These are phyloP conservation scores for Paragorgia papillata DNA, from an alignment of 92 coral and sea anemone genomes.

Conservation along the genomic window DNA sequence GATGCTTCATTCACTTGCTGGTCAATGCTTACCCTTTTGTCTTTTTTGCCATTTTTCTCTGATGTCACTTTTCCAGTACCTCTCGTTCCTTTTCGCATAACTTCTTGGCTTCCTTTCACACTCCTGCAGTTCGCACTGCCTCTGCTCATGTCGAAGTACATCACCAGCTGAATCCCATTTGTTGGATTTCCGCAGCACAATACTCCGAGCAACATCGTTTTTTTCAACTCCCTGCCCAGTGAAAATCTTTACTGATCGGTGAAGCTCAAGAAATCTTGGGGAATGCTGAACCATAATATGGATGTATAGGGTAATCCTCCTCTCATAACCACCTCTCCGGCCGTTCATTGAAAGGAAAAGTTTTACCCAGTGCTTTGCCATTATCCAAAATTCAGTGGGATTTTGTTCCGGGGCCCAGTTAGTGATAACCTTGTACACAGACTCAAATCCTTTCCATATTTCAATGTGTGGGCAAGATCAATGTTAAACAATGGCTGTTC, in stretches of 20 bases:
- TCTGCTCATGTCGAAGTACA: slow-evolving; percentile 39
- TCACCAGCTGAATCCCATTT: slow-evolving; percentile 58
- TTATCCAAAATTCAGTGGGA: too few relatives aligned
- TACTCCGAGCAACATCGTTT: slow-evolving; percentile 34
- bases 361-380: too few relatives aligned
- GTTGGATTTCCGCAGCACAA: slow-evolving; percentile 53
- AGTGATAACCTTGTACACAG: slow-evolving; percentile 39
- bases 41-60: slow-evolving; percentile 37
- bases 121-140: slow-evolving; percentile 45
- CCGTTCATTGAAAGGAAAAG: too few relatives aligned
- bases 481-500: slow-evolving; percentile 48
- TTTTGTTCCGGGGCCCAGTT: too few relatives aligned
- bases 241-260: slow-evolving; percentile 44
- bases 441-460: slow-evolving; percentile 53
- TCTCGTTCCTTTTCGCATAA: slow-evolving; percentile 32
- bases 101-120: slow-evolving; percentile 27
- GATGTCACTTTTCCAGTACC: slow-evolving; percentile 45
- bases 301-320: slow-evolving; percentile 40
- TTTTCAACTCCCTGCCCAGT: slow-evolving; percentile 56
- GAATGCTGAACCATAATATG: slow-evolving; percentile 24
- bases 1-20: slow-evolving; percentile 41
- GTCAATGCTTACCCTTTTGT: background rate
- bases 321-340: too few relatives aligned
- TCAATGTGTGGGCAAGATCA: slow-evolving; percentile 50
- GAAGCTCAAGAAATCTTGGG: slow-evolving; percentile 27